phyloP scores from a whole-genome alignment of 2,888 invertebrate genomes.

The Papilio protenor region DNA sequence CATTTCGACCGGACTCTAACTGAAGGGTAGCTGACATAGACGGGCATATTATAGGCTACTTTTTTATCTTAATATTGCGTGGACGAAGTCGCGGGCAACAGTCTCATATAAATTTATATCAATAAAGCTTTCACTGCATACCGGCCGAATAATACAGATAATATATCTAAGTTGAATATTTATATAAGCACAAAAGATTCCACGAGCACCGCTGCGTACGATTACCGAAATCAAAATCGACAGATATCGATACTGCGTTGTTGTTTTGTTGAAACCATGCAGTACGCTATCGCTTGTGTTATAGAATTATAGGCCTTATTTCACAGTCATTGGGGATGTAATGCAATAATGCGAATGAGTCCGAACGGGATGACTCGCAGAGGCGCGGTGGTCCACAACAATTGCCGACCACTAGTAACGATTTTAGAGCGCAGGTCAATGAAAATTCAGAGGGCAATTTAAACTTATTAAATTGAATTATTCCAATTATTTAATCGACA shows the following conservation, averaged over 20 bases:
- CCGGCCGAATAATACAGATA: conserved; percentile 35
- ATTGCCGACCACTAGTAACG: conserved; percentile 66
- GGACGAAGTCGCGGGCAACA: too few species aligned
- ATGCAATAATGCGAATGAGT: conserved; percentile 44
- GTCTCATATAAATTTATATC: conserved; percentile 25
- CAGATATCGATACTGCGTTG: conserved; percentile 69
- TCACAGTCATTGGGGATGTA: conserved; percentile 41
- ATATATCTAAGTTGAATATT: conserved; percentile 42
- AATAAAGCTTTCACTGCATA: conserved; percentile 29
- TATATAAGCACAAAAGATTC: conserved; percentile 46
- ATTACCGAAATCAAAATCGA: conserved; percentile 74
- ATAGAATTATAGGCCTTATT: conserved; percentile 49
- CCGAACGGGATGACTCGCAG: conserved; percentile 71
- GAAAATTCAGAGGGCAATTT: conserved; percentile 17
- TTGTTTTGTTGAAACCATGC: conserved; percentile 62
- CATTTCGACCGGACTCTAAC: too few species aligned
- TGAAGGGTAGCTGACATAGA: too few species aligned
- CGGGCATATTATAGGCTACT: too few species aligned
- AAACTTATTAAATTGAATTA: neutral
- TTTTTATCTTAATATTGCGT: too few species aligned
- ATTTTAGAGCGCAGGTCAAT: conserved; percentile 47
- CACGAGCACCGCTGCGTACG: conserved; percentile 53
- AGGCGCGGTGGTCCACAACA: conserved; percentile 76
- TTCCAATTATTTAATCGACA: neutral
- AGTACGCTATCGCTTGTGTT: conserved; percentile 48